These are phyloP conservation scores for Musca domestica DNA, from an alignment of 1,140 invertebrate genomes.

Conservation along the genomic window DNA sequence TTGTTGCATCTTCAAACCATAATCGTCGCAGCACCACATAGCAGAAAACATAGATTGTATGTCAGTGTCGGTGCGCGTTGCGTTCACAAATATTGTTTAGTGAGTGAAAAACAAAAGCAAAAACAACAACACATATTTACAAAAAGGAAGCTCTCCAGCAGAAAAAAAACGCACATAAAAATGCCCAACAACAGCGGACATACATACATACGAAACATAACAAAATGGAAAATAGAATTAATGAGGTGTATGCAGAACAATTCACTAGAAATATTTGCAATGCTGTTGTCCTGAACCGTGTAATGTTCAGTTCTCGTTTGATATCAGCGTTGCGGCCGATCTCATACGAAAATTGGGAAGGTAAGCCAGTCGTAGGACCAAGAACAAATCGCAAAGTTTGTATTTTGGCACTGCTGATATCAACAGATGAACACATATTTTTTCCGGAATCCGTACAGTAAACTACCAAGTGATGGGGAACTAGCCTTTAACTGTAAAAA, in stretches of 20 bases:
- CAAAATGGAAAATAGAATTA: slow-evolving; percentile 14
- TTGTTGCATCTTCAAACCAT: too few species aligned
- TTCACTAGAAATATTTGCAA: slow-evolving; percentile 12
- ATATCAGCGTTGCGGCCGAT: neutral
- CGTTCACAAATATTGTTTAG: slow-evolving; percentile 18
- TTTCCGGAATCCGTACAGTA: too few species aligned
- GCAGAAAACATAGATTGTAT: neutral
- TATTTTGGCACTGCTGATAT: too few species aligned
- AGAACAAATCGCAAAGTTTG: too few species aligned
- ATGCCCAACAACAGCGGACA: neutral
- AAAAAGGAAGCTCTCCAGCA: neutral
- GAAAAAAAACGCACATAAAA: slow-evolving; percentile 2
- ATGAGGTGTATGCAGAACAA: slow-evolving; percentile 22
- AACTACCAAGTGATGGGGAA: too few species aligned
- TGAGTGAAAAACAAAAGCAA: neutral
- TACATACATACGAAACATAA: neutral
- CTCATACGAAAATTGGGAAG: neutral
- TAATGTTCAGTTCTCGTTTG: neutral
- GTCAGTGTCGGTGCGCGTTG: slow-evolving; percentile 1
- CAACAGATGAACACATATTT: too few species aligned
- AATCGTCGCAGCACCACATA: too few species aligned
- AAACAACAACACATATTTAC: neutral
- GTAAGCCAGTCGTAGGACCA: neutral
- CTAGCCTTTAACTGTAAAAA: too few species aligned
- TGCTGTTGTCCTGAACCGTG: slow-evolving; percentile 14